These are phyloP conservation scores for Tetheella fluctuosa DNA, from an alignment of 2,888 invertebrate species.

Conservation along the genomic window DNA sequence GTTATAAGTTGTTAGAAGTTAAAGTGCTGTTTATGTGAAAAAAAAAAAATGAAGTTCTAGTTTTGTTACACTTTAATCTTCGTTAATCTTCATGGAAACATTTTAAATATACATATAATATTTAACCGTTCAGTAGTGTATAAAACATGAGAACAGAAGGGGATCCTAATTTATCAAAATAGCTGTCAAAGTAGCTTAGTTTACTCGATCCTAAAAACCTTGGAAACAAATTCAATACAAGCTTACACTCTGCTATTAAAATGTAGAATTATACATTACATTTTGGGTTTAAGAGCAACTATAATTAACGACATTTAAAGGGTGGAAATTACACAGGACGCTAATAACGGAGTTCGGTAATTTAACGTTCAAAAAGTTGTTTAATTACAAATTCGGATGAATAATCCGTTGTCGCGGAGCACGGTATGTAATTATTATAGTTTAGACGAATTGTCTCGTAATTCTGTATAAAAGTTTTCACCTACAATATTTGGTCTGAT, in stretches of 20 bases:
- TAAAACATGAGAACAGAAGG: neutral
- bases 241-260: conserved; percentile 6
- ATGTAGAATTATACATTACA: conserved; percentile 13
- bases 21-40: no score
- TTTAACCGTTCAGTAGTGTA: neutral
- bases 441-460: conserved; percentile 1
- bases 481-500: neutral
- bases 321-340: conserved; percentile 25
- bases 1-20: no score
- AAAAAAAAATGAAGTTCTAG: neutral
- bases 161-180: conserved; percentile 12
- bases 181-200: conserved; percentile 11
- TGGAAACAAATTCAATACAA: conserved; percentile 1
- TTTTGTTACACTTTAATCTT: neutral
- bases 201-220: conserved; percentile 8
- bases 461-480: neutral
- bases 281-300: conserved; percentile 15
- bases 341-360: conserved; percentile 25
- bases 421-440: conserved; percentile 13
- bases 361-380: conserved; percentile 31
- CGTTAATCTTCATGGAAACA: no score
- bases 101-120: neutral
- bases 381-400: conserved; percentile 32
- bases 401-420: conserved; percentile 23
- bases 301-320: conserved; percentile 23